Base-by-base conservation (phyloP, 2,797 vertebrate species). In the Poeciliopsis paucimaculata region DNA sequence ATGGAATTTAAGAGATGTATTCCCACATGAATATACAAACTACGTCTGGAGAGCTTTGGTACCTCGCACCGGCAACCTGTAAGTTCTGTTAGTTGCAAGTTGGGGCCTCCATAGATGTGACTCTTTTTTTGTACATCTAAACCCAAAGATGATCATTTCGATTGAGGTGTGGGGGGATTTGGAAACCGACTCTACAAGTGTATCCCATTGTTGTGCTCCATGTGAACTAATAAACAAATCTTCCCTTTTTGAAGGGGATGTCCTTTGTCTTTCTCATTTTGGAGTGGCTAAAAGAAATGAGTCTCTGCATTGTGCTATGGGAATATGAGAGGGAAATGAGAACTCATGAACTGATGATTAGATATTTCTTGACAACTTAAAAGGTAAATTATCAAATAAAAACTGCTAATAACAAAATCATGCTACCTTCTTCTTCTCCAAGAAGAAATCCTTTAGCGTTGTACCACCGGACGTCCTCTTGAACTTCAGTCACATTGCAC, bases 401-500 rank as follows among this genome's bases (percentile, higher is more conserved):
- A 62, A 62, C 31, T 16, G 57, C 13, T 45, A 36, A 72, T 36
- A 11, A 49, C 45, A 26, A 34, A 6, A 41, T 76, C 26, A 0
- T 31, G 73, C 20, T 70, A 97, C 97, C 96, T 94, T 87, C 83
- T 43, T 72, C 88, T 18, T 93, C 90, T 13, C 88, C 91, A 82
- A 97, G 94, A 18, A 94, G 83, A 46, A 73, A 87, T 75, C 97
- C 97, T 93, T 96, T 97, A 28, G 97, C 96, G 90, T 97, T 97
- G 90, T 94, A 97, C 98, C 98, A 99, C 83, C 82, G 87, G n/a
- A 98, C 77, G 55, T 92, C 88, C 66, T 92, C 77, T 3, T 84
- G 87, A 84, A 68, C 83, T 80, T 86, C 88, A 0, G 96, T 97
- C 85, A 97, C 94, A 82, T 97, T 97, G 89, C 98, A 99, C 87